These are phyloP conservation scores for Eupeodes latifasciatus DNA, from an alignment of 2,888 invertebrate genomes.

Conservation along the genomic window DNA sequence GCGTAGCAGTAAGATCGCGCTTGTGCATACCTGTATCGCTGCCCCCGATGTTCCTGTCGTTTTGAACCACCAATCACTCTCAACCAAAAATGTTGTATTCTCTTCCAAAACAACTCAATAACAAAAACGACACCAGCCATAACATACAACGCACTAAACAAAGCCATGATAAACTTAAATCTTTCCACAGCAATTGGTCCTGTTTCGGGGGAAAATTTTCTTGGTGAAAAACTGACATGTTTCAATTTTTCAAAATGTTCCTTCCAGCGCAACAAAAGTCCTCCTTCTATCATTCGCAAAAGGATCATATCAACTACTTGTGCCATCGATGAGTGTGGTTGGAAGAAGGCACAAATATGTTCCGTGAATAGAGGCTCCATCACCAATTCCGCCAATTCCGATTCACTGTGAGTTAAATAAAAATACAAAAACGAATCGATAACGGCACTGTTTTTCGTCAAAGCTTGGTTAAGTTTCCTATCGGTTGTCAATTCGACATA, in stretches of 20 bases:
- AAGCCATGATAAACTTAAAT: constrained; percentile 22
- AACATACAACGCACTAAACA: constrained; percentile 9
- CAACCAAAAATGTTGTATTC: background rate
- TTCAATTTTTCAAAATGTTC: constrained; percentile 26
- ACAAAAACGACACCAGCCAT: background rate
- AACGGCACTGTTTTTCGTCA: background rate
- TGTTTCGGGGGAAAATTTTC: background rate
- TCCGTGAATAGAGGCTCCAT: constrained; percentile 7
- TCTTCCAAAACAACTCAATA: constrained; percentile 2
- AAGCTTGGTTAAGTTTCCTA: constrained; percentile 3
- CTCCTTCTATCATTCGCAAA: constrained; percentile 19
- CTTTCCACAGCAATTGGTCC: constrained; percentile 10
- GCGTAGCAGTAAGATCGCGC: too few species aligned
- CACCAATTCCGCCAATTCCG: constrained; percentile 4
- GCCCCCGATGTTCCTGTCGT: too few species aligned
- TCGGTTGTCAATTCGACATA: constrained; percentile 23
- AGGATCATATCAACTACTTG: background rate
- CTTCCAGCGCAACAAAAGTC: constrained; percentile 24
- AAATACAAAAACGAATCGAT: constrained; percentile 27
- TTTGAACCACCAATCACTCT: background rate
- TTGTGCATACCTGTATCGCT: too few species aligned
- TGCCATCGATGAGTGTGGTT: constrained; percentile 20
- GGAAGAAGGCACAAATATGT: constrained; percentile 1
- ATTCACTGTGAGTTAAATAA: constrained; percentile 25
- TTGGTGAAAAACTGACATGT: background rate